Evolutionary conservation across 1,140 invertebrate species (phyloP), one percentile per base, ranked within the genome.

Genomic region (Drosophila baimaii): DNA sequence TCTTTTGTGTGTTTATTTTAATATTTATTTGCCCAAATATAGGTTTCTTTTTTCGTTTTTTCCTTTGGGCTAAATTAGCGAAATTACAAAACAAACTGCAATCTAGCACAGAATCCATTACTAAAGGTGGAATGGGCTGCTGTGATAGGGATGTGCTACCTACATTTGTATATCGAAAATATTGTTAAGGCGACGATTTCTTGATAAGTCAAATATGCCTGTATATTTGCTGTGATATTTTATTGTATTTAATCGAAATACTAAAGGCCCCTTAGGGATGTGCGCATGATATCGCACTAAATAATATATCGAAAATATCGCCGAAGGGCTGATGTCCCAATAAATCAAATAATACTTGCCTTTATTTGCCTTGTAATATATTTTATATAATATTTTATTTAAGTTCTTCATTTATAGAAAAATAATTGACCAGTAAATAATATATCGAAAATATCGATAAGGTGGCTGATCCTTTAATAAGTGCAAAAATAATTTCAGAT

Each of bases 21-120:
- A 17, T 29, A 37, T 64, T 41, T 66, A 65, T 63, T 27, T 39
- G 44, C 27, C 29, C 23, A 31, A 25, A 44, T 41, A 35, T 31
- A 19, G 27, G n/a, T 33, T 19, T 23, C 15, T n/a, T 21, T 37
- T 37, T 39, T 37, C 6, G 12, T 12, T 31, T 31, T 15, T n/a
- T 31, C 39, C 63, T 37, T 9, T 31, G 21, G 64, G 49, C 33
- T 8, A 56, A 70, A 69, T 70, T 70, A 69, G 64, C 49, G 35
- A 37, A 69, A 69, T 56, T 70, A 39, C 47, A 55, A 55, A 44
- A 37, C 47, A 43, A 19, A 55, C 23, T 19, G 59, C 29, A n/a
- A 66, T 47, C 59, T 55, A 70, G 25, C 31, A 68, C 31, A 27
- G 46, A 70, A 57, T 57, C 31, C 66, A 70, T 70, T 70, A 70